Percentiles rank a stretch among this genome's conserved stretches.
These are phyloP conservation scores for Hesperophylax magnus DNA, from an alignment of 1,140 invertebrate species.

Conservation along the genomic window DNA sequence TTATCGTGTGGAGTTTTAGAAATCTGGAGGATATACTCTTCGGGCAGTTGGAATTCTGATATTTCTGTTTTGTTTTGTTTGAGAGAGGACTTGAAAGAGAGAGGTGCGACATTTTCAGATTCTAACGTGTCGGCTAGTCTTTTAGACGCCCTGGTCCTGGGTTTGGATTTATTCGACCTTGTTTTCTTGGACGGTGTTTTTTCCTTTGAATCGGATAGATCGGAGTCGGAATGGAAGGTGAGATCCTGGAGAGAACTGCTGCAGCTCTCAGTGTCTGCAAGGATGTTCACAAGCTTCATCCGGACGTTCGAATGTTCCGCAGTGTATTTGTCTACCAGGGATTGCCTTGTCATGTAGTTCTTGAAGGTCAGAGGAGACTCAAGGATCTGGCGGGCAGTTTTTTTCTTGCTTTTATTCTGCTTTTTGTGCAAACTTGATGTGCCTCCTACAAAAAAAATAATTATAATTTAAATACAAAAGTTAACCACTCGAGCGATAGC, in stretches of 20 bases:
- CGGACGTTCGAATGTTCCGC: neutral
- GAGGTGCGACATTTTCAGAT: neutral
- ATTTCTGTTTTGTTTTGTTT: constrained; percentile 21
- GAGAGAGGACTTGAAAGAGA: constrained; percentile 1
- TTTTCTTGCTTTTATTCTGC: constrained; percentile 3
- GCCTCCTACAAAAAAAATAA: neutral
- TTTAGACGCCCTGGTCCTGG: neutral
- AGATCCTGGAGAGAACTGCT: constrained; percentile 69
- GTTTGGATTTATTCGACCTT: neutral
- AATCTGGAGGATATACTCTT: constrained; percentile 65
- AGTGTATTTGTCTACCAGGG: neutral
- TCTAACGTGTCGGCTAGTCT: neutral
- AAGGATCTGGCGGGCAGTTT: constrained; percentile 60
- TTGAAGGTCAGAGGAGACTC: constrained; percentile 67
- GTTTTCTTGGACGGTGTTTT: constrained; percentile 62
- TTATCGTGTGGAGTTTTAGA: constrained; percentile 71
- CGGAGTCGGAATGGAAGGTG: constrained; percentile 67
- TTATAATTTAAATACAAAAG: too few species aligned
- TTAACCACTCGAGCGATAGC: too few species aligned
- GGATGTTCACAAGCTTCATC: constrained; percentile 4
- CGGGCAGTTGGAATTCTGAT: constrained; percentile 59
- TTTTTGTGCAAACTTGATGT: constrained; percentile 20
- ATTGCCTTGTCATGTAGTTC: constrained; percentile 63
- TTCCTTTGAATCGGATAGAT: constrained; percentile 65
- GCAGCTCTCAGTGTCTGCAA: constrained; percentile 66